Evolutionary conservation across 2,113 vertebrate species (phyloP), one percentile per base, ranked within the genome.

Genomic region (Colossoma macropomum): DNA sequence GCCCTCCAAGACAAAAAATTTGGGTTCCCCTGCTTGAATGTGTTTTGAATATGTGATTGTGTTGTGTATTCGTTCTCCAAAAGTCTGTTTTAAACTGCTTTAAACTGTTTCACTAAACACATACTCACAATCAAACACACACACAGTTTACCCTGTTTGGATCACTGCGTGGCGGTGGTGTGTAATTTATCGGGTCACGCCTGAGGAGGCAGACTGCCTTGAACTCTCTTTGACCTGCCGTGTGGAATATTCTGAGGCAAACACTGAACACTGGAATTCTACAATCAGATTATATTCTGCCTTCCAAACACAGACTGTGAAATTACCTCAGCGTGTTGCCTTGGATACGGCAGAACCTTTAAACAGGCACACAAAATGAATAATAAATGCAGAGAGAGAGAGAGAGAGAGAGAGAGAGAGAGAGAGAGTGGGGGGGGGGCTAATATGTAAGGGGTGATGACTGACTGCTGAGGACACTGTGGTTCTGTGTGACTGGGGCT

Each of bases 271-370:
- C 73, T 65, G 70, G 52, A 52, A 79, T 81, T 65, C 69, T 77
- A 76, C 76, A 80, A 66, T 72, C 21, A 78, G 69, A 81, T 81
- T 60, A 75, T 79, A 79, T 87, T 84, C 28, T 75, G 76, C 16
- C 54, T 79, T 79, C 56, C 62, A 65, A 82, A 82, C 60, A 70
- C 59, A 75, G 69, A 56, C 66, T 79, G 74, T 80, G 69, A 85
- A 82, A 85, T 82, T 78, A 78, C 70, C 62, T 54, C 9, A 69
- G 54, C 12, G 23, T 34, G 86, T 87, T 84, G 79, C 79, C 82
- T 79, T 87, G 83, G 86, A 71, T 81, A 85, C 79, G 0, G 66
- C 65, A 82, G 75, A 50, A 69, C 79, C 68, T 52, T 82, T 71
- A 74, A 82, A 52, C 75, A 65, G 19, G 41, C 77, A 74, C 60